A percentile compares a stretch with the other conserved stretches of the same genome.
phyloP scores from a whole-genome alignment of 37 sponge, comb jelly and placozoan genomes.

The Beroe forskalii region DNA sequence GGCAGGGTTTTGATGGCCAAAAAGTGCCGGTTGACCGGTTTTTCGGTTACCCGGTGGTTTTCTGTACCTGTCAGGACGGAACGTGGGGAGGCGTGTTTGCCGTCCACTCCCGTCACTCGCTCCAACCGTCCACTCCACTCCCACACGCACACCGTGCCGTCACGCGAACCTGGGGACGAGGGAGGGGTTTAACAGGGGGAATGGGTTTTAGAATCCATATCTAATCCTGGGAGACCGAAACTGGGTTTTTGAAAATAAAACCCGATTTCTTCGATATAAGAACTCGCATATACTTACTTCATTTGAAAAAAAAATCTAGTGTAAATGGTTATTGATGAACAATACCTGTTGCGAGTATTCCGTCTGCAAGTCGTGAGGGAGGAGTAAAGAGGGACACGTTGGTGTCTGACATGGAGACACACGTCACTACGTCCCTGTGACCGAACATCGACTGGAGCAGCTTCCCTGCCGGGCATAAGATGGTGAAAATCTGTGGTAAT shows the following conservation, averaged over 20 bases:
- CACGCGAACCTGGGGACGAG: constrained; percentile 74
- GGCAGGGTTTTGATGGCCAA: background rate
- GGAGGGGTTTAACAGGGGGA: background rate
- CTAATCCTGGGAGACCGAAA: too few species aligned
- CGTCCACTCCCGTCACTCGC: constrained; percentile 66
- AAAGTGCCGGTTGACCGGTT: background rate
- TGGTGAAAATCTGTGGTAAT: too few species aligned
- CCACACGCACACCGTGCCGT: constrained; percentile 88
- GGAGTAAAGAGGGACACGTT: background rate
- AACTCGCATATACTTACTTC: too few species aligned
- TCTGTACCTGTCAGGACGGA: background rate
- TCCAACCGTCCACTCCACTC: constrained; percentile 73
- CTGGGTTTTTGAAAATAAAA: too few species aligned
- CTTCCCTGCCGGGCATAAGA: background rate
- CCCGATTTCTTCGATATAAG: too few species aligned
- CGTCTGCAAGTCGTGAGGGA: constrained; percentile 17
- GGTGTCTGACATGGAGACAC: constrained; percentile 65
- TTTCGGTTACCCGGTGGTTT: background rate
- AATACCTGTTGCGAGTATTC: background rate
- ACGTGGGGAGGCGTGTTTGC: constrained; percentile 12
- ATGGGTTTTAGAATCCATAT: too few species aligned
- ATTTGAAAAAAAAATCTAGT: too few species aligned
- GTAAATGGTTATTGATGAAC: too few species aligned
- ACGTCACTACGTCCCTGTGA: constrained; percentile 76
- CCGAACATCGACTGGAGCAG: constrained; percentile 84